Evolutionary conservation across 2,113 vertebrate genomes (phyloP).

Genomic region (Muntiacus muntjak): DNA sequence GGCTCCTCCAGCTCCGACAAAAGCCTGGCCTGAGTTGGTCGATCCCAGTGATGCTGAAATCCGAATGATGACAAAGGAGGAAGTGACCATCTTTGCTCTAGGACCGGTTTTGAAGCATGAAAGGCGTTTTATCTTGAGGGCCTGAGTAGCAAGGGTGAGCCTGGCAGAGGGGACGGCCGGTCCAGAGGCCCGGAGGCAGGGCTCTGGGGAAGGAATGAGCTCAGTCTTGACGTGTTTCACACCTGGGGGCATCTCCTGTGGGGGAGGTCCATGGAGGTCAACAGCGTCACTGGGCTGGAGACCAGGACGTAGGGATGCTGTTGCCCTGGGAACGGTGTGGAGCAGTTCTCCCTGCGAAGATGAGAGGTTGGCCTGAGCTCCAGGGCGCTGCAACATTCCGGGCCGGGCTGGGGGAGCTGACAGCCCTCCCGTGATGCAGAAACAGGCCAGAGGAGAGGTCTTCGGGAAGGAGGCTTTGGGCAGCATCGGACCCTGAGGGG

Average conservation of each 20-base stretch:
- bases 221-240: neutral
- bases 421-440: neutral
- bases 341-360: neutral
- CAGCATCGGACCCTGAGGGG: neutral
- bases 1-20: neutral
- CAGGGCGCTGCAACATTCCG: neutral
- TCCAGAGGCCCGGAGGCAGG: neutral
- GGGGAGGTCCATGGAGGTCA: neutral
- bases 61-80: neutral
- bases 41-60: neutral
- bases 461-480: neutral
- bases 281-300: neutral
- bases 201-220: neutral
- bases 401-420: neutral
- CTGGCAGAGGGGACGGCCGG: accelerated
- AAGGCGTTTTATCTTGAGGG: neutral
- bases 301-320: accelerated
- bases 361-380: neutral
- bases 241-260: neutral
- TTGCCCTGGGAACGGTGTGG: neutral
- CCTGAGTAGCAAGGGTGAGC: accelerated
- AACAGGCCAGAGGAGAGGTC: neutral
- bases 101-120: neutral
- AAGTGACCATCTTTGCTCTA: neutral
- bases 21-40: neutral